These are phyloP conservation scores for Musca domestica DNA, from an alignment of 1,140 invertebrate genomes.

Conservation along the genomic window DNA sequence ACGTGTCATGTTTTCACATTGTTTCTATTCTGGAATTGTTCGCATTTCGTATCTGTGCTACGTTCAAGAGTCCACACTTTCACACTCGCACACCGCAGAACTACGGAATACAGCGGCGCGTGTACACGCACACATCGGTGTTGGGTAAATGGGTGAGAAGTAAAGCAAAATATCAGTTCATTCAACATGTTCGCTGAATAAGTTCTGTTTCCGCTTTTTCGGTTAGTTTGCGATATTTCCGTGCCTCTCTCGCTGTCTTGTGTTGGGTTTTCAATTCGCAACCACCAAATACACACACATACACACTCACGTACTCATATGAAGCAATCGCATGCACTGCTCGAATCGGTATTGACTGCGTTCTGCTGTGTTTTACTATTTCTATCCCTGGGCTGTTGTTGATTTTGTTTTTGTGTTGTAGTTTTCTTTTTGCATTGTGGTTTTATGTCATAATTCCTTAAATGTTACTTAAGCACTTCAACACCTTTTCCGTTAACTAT, in stretches of 20 bases:
- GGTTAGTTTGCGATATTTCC: constrained; percentile 12
- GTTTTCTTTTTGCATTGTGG: background rate
- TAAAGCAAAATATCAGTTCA: too few species aligned
- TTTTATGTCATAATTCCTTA: constrained; percentile 8
- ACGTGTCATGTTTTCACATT: too few species aligned
- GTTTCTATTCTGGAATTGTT: too few species aligned
- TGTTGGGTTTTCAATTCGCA: background rate
- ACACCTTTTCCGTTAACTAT: background rate
- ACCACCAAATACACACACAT: background rate
- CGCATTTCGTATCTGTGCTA: too few species aligned
- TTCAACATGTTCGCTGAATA: background rate
- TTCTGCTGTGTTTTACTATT: too few species aligned
- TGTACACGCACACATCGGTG: too few species aligned
- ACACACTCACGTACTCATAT: too few species aligned
- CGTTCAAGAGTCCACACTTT: too few species aligned
- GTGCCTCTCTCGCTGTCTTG: background rate
- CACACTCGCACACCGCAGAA: too few species aligned
- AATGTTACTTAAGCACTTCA: constrained; percentile 11
- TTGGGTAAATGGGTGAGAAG: too few species aligned
- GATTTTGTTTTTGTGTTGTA: background rate
- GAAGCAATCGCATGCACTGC: background rate
- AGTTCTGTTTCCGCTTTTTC: background rate
- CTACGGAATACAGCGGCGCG: too few species aligned
- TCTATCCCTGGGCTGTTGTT: background rate
- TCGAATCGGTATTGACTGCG: background rate